Conservation (phyloP, 1,140 invertebrate genomes). For the Neodiprion pinetum region DNA sequence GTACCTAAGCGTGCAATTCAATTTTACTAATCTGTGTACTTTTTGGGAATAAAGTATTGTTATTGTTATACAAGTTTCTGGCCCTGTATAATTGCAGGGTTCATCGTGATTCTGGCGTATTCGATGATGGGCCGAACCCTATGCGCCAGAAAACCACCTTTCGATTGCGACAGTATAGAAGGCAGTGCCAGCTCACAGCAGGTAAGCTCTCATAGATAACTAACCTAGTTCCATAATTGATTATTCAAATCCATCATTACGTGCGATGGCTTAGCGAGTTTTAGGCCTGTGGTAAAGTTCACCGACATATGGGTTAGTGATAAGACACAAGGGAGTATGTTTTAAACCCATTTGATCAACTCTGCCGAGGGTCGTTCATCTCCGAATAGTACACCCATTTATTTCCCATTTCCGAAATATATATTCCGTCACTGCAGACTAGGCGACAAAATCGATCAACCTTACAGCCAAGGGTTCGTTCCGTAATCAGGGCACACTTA, state of each 20-base stretch:
- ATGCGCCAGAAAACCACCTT: slow-evolving; percentile 71
- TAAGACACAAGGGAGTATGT: neutral
- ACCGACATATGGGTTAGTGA: neutral
- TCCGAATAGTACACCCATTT: too few species aligned
- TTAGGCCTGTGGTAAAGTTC: neutral
- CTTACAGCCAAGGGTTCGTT: too few species aligned
- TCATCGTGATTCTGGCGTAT: slow-evolving; percentile 73
- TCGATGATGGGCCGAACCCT: slow-evolving; percentile 75
- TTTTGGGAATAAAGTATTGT: neutral
- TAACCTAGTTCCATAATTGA: neutral
- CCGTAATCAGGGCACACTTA: too few species aligned
- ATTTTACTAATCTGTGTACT: too few species aligned
- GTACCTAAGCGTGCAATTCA: too few species aligned
- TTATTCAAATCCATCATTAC: slow-evolving; percentile 10
- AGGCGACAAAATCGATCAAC: too few species aligned
- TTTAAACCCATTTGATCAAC: too few species aligned
- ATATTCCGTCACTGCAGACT: too few species aligned
- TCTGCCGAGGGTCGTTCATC: too few species aligned
- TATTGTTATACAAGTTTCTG: slow-evolving; percentile 13
- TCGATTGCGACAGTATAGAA: slow-evolving; percentile 64
- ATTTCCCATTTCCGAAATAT: too few species aligned
- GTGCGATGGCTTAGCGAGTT: neutral
- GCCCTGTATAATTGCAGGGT: slow-evolving; percentile 65
- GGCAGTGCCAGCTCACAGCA: slow-evolving; percentile 70
- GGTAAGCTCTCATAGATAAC: slow-evolving; percentile 50